Conservation (phyloP, 1,140 invertebrate species). For the Probaryconus sp. region DNA sequence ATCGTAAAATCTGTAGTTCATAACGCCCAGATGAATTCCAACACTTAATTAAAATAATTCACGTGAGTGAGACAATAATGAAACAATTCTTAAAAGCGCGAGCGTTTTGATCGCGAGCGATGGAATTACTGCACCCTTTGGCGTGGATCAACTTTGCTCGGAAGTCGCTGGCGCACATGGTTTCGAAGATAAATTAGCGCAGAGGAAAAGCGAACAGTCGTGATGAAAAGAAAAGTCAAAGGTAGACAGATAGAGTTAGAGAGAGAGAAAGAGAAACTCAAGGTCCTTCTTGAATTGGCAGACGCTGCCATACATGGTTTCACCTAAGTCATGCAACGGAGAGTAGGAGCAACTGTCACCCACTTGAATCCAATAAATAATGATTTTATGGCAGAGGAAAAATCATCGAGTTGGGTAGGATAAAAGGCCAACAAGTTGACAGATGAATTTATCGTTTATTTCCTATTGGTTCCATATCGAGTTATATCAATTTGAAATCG, state of each 20-base stretch:
- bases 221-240: slow-evolving; percentile 25
- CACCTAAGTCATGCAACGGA: slow-evolving; percentile 19
- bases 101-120: slow-evolving; percentile 29
- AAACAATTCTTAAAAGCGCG: no score
- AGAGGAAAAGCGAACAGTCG: slow-evolving; percentile 21
- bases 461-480: neutral
- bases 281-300: slow-evolving; percentile 58
- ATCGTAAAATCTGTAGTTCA: slow-evolving; percentile 77
- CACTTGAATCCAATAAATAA: slow-evolving; percentile 52
- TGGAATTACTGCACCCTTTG: slow-evolving; percentile 39
- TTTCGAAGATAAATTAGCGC: slow-evolving; percentile 24
- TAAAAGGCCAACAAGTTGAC: neutral
- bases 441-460: slow-evolving; percentile 4
- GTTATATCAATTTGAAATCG: no score
- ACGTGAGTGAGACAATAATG: neutral
- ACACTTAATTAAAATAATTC: slow-evolving; percentile 4
- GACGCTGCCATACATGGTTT: slow-evolving; percentile 65
- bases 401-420: neutral
- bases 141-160: neutral
- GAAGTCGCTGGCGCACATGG: slow-evolving; percentile 12
- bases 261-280: slow-evolving; percentile 11
- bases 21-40: slow-evolving; percentile 37
- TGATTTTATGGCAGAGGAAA: slow-evolving; percentile 15
- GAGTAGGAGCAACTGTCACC: slow-evolving; percentile 56
- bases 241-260: slow-evolving; percentile 7